These are phyloP conservation scores for Indri indri DNA, from an alignment of 2,113 vertebrate species.

Conservation along the genomic window DNA sequence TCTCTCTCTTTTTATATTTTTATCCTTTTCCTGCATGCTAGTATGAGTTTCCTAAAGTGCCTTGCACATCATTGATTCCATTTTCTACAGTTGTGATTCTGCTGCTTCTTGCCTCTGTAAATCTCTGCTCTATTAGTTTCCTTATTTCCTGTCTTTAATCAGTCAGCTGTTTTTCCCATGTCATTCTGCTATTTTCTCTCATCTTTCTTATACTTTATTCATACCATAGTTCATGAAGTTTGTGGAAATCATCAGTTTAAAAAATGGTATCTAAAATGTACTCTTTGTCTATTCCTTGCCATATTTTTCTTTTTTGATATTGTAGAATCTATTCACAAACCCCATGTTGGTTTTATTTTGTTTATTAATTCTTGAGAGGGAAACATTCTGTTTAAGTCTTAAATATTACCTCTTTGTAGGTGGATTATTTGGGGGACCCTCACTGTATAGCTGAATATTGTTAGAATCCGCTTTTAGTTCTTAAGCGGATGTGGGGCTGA, in stretches of 20 bases:
- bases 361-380: conserved; percentile 1
- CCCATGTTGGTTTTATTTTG: background rate
- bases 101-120: background rate
- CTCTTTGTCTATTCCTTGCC: background rate
- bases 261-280: background rate
- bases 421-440: background rate
- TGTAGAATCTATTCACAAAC: background rate
- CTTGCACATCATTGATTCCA: background rate
- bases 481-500: background rate
- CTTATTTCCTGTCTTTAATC: background rate
- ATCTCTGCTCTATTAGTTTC: background rate
- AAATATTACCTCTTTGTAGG: background rate
- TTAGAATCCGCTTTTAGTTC: background rate
- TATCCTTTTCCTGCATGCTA: background rate
- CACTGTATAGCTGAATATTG: background rate
- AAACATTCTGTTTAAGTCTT: background rate
- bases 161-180: background rate
- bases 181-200: background rate
- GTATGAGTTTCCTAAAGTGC: background rate
- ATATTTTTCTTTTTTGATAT: conserved; percentile 5
- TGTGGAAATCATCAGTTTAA: background rate
- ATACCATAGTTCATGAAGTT: background rate
- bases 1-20: too few species aligned
- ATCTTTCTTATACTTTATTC: background rate
- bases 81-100: background rate